phyloP scores from a whole-genome alignment of 1,140 invertebrate species.

The Amphibalanus amphitrite region DNA sequence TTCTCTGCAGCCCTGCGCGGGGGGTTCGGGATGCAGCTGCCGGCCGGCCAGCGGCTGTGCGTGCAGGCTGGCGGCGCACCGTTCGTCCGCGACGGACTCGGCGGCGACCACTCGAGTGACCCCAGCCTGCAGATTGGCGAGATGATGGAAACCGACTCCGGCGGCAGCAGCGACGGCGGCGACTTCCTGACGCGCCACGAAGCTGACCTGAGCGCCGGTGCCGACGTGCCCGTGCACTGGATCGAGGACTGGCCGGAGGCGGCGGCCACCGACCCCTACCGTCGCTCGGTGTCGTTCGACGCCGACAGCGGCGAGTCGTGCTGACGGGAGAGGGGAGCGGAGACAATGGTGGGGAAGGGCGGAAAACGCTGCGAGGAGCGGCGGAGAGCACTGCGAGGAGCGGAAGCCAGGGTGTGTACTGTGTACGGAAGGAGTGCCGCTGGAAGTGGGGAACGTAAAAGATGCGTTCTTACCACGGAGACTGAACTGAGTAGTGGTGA shows the following conservation, averaged over 20 bases:
- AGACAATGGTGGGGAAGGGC: no score
- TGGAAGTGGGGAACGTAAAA: no score
- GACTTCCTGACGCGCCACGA: not conserved
- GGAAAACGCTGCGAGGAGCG: no score
- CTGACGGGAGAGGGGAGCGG: not conserved
- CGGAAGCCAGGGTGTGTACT: no score
- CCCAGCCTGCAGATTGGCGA: not conserved
- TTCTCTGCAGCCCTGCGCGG: not conserved
- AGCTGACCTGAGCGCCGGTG: not conserved
- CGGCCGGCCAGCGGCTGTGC: not conserved
- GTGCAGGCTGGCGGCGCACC: not conserved
- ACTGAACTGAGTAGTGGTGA: no score
- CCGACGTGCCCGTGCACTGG: not conserved
- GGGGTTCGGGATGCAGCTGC: not conserved
- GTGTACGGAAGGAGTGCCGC: no score
- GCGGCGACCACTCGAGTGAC: not conserved
- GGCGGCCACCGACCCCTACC: no score
- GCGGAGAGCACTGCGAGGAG: no score
- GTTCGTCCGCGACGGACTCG: not conserved
- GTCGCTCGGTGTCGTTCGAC: not conserved
- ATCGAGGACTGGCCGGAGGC: not conserved
- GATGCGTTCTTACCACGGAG: no score
- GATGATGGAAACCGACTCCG: not conserved
- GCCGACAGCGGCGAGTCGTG: not conserved
- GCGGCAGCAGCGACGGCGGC: no score